Conservation (phyloP, 2,113 vertebrate species). For the Rattus rattus region DNA sequence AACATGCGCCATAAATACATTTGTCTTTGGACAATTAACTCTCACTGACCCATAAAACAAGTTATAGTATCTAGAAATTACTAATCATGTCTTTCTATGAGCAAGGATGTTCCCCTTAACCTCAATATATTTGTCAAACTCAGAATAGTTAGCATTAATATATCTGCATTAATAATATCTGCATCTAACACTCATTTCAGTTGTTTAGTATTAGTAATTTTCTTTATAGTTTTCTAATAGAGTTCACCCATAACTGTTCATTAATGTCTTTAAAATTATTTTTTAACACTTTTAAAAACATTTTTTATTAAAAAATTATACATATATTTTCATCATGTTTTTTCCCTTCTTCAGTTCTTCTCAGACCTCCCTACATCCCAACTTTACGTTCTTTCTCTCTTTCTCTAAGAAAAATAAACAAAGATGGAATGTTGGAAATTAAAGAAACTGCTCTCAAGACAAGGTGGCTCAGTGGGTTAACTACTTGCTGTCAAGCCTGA, state of each 20-base stretch:
- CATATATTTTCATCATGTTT: not conserved
- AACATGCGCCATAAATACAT: not conserved
- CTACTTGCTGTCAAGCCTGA: not conserved
- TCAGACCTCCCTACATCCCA: not conserved
- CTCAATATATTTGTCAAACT: not conserved
- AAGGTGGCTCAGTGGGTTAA: not conserved
- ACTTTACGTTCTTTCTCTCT: not conserved
- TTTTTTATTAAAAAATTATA: not conserved
- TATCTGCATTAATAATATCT: too few species aligned
- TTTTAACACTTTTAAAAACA: not conserved
- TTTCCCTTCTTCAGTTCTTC: not conserved
- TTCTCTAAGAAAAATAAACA: not conserved
- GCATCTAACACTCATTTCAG: not conserved
- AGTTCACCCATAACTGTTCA: not conserved
- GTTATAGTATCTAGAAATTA: not conserved
- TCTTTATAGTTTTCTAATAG: not conserved
- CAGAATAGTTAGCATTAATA: not conserved
- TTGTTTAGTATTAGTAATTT: not conserved
- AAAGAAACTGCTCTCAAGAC: not conserved
- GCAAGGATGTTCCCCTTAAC: not conserved
- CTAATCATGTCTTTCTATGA: not conserved
- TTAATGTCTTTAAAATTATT: not conserved
- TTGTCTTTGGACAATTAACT: constrained; percentile 3
- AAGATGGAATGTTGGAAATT: not conserved
- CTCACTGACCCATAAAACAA: not conserved